These are phyloP conservation scores for Chaunax sp. DNA, from an alignment of 2,797 vertebrate genomes.

Conservation along the genomic window DNA sequence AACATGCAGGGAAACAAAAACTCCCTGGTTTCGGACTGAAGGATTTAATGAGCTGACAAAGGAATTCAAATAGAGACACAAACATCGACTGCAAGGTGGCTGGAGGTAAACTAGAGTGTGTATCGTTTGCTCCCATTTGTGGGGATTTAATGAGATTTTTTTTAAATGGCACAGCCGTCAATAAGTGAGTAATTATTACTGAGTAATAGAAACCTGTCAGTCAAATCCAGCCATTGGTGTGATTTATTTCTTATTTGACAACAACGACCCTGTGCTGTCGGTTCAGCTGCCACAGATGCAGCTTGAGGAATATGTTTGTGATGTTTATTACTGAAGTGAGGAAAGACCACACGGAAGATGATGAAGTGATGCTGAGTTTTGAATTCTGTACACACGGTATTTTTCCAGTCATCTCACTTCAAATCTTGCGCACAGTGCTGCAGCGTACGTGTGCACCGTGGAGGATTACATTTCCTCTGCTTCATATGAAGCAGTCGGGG, in stretches of 20 bases:
- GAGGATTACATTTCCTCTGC: conserved; percentile 43
- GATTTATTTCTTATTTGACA: conserved; percentile 44
- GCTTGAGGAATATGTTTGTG: conserved; percentile 43
- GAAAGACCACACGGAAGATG: conserved; percentile 43
- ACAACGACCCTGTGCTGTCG: conserved; percentile 13
- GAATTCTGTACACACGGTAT: conserved; percentile 37
- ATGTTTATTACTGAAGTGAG: conserved; percentile 48
- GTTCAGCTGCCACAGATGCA: conserved; percentile 29
- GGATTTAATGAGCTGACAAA: conserved; percentile 58
- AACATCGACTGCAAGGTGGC: conserved; percentile 31
- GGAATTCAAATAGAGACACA: conserved; percentile 40
- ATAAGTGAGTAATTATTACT: conserved; percentile 51
- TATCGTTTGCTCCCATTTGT: conserved; percentile 20
- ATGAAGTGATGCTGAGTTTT: conserved; percentile 48
- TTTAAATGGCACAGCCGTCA: conserved; percentile 41
- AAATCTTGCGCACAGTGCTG: conserved; percentile 44
- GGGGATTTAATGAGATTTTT: conserved; percentile 53
- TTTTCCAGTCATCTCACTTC: conserved; percentile 58
- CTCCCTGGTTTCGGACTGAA: conserved; percentile 25
- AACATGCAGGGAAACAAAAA: conserved; percentile 38
- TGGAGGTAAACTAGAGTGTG: conserved; percentile 40
- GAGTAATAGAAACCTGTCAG: conserved; percentile 58
- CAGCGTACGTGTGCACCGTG: conserved; percentile 21
- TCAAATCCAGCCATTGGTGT: conserved; percentile 28
- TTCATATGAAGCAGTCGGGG: conserved; percentile 39